phyloP scores from a whole-genome alignment of 2,888 invertebrate species.

The Eumerus sabulonum region DNA sequence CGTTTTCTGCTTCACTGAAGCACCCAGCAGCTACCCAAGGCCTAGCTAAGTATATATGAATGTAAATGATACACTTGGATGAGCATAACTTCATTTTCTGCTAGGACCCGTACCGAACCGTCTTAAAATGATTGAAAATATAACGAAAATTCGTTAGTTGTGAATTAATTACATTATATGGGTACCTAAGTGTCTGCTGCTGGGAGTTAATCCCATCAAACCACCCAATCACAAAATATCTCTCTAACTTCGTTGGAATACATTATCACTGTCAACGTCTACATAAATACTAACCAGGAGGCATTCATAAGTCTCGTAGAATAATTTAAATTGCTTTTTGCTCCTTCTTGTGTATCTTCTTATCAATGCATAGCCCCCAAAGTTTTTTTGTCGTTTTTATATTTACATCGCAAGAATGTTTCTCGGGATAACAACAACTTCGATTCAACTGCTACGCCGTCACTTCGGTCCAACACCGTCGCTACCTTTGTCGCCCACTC shows the following conservation, averaged over 20 bases:
- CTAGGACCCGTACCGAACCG: too few relatives aligned
- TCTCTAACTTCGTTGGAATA: slow-evolving; percentile 50
- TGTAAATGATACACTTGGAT: too few relatives aligned
- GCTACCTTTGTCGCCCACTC: not conserved
- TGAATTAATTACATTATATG: slow-evolving; percentile 55
- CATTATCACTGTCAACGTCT: slow-evolving; percentile 47
- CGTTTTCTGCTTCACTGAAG: too few relatives aligned
- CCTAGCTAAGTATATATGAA: too few relatives aligned
- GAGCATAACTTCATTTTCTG: too few relatives aligned
- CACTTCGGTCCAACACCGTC: not conserved
- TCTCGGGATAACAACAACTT: slow-evolving; percentile 36
- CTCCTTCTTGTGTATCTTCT: slow-evolving; percentile 2
- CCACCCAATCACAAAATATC: slow-evolving; percentile 41
- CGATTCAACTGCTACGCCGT: slow-evolving; percentile 25
- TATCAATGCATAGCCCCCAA: slow-evolving; percentile 9
- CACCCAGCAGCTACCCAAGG: too few relatives aligned
- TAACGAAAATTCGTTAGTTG: slow-evolving; percentile 31
- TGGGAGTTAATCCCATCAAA: slow-evolving; percentile 10
- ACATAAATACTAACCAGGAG: slow-evolving; percentile 4
- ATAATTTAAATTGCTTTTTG: slow-evolving; percentile 44
- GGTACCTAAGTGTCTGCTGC: too few relatives aligned
- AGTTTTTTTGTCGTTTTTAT: slow-evolving; percentile 12
- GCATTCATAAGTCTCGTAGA: slow-evolving; percentile 47
- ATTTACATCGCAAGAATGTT: too few relatives aligned
- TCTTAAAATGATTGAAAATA: too few relatives aligned